A percentile compares a stretch with the other conserved stretches of the same genome.
phyloP scores from a whole-genome alignment of 2,888 invertebrate species.

The Ashinkailepas kermadecensis region DNA sequence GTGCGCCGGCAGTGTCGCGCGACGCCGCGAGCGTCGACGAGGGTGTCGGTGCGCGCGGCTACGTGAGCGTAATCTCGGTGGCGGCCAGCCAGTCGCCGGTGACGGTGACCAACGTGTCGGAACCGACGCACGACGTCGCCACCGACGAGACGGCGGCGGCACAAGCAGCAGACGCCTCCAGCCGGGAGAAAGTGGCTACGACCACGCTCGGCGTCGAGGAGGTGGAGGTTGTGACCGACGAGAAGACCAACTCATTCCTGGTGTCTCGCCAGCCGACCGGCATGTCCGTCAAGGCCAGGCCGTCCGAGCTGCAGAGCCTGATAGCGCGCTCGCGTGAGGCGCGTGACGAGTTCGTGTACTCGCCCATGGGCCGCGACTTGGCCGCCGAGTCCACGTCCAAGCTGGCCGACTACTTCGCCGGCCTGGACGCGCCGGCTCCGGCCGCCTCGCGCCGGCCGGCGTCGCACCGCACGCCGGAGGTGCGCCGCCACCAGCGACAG shows the following conservation, averaged over 20 bases:
- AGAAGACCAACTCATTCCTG: constrained; percentile 9
- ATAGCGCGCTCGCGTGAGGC: constrained; percentile 13
- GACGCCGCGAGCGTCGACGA: neutral
- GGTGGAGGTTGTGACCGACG: constrained; percentile 19
- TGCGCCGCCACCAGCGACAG: neutral
- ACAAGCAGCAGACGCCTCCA: no score
- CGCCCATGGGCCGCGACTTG: neutral
- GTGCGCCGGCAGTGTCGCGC: neutral
- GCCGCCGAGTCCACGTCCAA: neutral
- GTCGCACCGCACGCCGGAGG: neutral
- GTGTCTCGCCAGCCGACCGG: neutral
- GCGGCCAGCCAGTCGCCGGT: neutral
- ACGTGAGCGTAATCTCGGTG: neutral
- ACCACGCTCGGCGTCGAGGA: neutral
- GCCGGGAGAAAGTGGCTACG: neutral
- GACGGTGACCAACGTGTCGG: neutral
- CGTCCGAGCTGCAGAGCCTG: neutral
- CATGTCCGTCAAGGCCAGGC: neutral
- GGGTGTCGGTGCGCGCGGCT: neutral
- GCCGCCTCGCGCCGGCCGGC: neutral
- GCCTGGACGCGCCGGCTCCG: neutral
- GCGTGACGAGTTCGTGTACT: neutral
- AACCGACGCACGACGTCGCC: no score
- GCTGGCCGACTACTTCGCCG: constrained; percentile 12
- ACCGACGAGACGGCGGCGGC: neutral